A percentile compares a stretch with the other conserved stretches of the same genome.
Conservation (phyloP, 2,888 invertebrate species). For the Endotricha flammealis region DNA sequence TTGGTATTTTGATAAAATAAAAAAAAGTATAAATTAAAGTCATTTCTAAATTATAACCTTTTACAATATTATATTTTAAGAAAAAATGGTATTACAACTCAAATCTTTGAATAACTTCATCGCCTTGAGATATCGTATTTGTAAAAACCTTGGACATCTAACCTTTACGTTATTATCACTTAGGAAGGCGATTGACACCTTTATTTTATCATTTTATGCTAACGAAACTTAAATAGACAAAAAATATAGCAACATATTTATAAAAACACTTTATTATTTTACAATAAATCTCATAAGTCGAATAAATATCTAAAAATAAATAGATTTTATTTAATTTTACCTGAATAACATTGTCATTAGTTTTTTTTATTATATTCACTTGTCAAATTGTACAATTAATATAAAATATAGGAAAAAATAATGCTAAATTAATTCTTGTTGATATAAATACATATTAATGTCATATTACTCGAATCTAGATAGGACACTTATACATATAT, state of each 20-base stretch:
- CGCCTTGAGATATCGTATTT: conserved; percentile 21
- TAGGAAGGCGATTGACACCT: conserved; percentile 12
- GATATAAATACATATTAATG: conserved; percentile 68
- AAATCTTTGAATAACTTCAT: neutral
- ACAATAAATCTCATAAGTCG: no score
- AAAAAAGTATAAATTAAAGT: no score
- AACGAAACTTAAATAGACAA: neutral
- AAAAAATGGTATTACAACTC: neutral
- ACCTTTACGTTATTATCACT: conserved; percentile 20
- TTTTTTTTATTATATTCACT: no score
- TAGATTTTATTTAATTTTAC: no score
- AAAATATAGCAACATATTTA: neutral
- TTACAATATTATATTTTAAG: neutral
- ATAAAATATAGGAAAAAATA: conserved; percentile 14
- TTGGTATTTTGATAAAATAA: no score
- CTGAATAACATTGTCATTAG: no score
- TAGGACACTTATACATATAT: conserved; percentile 74
- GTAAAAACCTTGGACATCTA: conserved; percentile 20
- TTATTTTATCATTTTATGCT: no score
- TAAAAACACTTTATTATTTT: no score
- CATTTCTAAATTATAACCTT: no score
- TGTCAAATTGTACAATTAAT: conserved; percentile 31
- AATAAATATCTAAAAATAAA: no score
- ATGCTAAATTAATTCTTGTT: conserved; percentile 72
- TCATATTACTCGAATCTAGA: conserved; percentile 69